Evolutionary conservation across 2,888 invertebrate genomes (phyloP), one percentile per base, ranked within the genome.

Genomic region (Callyntrura sp.): DNA sequence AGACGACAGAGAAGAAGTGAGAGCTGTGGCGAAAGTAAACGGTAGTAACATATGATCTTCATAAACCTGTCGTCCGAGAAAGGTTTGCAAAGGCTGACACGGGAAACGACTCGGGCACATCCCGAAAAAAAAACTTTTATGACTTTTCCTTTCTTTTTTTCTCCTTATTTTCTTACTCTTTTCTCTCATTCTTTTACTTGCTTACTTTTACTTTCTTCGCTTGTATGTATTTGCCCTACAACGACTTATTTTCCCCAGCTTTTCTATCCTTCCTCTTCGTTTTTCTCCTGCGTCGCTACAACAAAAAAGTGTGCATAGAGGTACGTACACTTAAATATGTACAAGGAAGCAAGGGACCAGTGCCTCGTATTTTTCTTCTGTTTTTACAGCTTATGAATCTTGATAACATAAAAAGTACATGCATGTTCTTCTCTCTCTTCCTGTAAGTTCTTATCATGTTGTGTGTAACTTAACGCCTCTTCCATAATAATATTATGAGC

Each of bases 1-100:
- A 88, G 57, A 84, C 17, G 35, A 45, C 45, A 45, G 82, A 90
- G 60, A 45, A 83, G 76, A 76, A 68, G 78, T 89, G 89, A 79
- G 88, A 90, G 91, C 70, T 85, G 85, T 79, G 86, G 90, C 88
- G 89, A 90, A 92, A 87, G 92, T 90, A 91, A 91, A 91, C 91
- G 90, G 90, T 89, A 91, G 88, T 92, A 93, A 93, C 93, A 93
- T 93, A 93, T 93, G 93, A 93, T 92, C 91, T 92, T 93, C 93
- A 93, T 93, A 93, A 93, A 93, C 88, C 93, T 93, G 93, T 93
- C 93, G 92, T 92, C 92, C 93, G 90, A 92, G 88, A 88, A 92
- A 91, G 92, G 90, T 91, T 93, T 92, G 92, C 88, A 88, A 91
- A 91, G 84, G 90, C 92, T 92, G 92, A 92, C 92, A 92, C 88